Percentiles rank a stretch among this genome's conserved stretches.
These are phyloP conservation scores for Patella ulyssiponensis DNA, from an alignment of 2,888 invertebrate genomes.

Conservation along the genomic window DNA sequence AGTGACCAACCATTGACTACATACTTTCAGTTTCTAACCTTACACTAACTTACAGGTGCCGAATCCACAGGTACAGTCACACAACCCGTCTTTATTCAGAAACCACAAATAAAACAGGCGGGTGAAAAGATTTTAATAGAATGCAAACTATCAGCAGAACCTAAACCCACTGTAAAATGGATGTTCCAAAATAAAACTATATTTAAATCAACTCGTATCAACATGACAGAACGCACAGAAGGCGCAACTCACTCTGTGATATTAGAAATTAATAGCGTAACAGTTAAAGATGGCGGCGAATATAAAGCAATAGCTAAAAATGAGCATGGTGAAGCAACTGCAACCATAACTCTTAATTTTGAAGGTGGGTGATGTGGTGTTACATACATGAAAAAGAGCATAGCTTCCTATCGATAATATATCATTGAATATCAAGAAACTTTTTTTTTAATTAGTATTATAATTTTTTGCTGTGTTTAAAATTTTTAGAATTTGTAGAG, in stretches of 20 bases:
- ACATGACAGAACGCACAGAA: slow-evolving; percentile 72
- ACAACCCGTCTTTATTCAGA: slow-evolving; percentile 92
- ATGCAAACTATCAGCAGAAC: slow-evolving; percentile 64
- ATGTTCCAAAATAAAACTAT: slow-evolving; percentile 73
- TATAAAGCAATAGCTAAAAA: slow-evolving; percentile 95
- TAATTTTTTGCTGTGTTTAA: not conserved
- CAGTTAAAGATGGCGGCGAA: slow-evolving; percentile 85
- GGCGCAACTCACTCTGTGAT: slow-evolving; percentile 86
- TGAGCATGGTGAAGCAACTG: slow-evolving; percentile 91
- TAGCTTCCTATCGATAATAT: no score
- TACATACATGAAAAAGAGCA: no score
- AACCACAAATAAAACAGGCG: slow-evolving; percentile 97
- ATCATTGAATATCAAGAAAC: no score
- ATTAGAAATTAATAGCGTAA: slow-evolving; percentile 88
- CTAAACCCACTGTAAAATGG: slow-evolving; percentile 92
- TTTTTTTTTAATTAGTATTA: not conserved
- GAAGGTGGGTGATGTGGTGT: slow-evolving; percentile 59
- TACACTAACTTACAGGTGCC: slow-evolving; percentile 31
- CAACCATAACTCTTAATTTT: slow-evolving; percentile 87
- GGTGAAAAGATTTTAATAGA: slow-evolving; percentile 82
- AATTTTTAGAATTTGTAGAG: not conserved
- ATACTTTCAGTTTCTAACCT: not conserved
- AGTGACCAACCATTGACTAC: not conserved
- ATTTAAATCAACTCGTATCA: slow-evolving; percentile 23
- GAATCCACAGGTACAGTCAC: slow-evolving; percentile 43